These are phyloP conservation scores for Sinotaia quadrata DNA, from an alignment of 2,888 invertebrate genomes.

Conservation along the genomic window DNA sequence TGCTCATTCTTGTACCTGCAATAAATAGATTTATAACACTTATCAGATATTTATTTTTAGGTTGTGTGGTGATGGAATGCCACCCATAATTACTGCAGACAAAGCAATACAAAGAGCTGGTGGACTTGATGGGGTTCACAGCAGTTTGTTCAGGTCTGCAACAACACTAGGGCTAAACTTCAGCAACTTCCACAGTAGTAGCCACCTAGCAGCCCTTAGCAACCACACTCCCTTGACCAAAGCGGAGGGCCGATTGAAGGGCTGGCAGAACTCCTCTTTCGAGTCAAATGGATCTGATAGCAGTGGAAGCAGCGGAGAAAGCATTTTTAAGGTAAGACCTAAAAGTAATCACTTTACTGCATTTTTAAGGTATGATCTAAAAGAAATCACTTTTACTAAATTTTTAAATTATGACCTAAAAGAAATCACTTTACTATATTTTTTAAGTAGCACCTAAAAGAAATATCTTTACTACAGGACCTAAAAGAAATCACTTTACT, in stretches of 20 bases:
- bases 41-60: too few relatives aligned
- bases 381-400: too few relatives aligned
- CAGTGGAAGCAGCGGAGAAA: constrained; percentile 51
- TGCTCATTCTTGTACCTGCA: too few relatives aligned
- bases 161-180: neutral
- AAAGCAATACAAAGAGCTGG: too few relatives aligned
- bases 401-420: too few relatives aligned
- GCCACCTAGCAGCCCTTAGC: neutral
- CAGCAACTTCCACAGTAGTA: neutral
- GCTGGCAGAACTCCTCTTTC: neutral
- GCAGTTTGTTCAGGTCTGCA: neutral
- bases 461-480: too few relatives aligned
- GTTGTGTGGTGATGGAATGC: constrained; percentile 29
- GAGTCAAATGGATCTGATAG: constrained; percentile 48
- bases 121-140: neutral
- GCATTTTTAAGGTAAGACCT: constrained; percentile 43
- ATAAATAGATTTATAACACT: too few relatives aligned
- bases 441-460: too few relatives aligned
- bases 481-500: too few relatives aligned
- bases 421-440: too few relatives aligned
- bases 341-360: too few relatives aligned
- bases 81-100: constrained; percentile 26
- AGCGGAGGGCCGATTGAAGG: constrained; percentile 49
- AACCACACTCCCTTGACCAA: neutral
- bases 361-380: too few relatives aligned